A percentile compares a stretch with the other conserved stretches of the same genome.
phyloP scores from a whole-genome alignment of 2,797 vertebrate genomes.

The Enteromius viviparus region DNA sequence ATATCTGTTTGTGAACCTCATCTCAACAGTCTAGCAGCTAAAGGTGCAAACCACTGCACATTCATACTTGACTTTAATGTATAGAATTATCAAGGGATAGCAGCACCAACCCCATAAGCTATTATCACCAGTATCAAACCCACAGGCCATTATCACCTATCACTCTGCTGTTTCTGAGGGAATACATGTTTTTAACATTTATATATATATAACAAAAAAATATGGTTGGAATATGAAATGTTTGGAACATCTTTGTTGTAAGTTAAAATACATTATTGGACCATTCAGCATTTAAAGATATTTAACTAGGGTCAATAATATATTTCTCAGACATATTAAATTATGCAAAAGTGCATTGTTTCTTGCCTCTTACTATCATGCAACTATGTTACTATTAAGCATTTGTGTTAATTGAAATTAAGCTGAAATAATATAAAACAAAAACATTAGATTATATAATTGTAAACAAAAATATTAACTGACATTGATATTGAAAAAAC shows the following conservation, averaged over 20 bases:
- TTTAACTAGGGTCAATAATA: not conserved
- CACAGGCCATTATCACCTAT: conserved; percentile 46
- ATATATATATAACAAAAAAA: conserved; percentile 25
- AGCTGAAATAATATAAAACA: not conserved
- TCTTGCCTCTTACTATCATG: not conserved
- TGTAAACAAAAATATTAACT: not conserved
- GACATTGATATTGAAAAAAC: too few relatives aligned
- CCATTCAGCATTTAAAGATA: not conserved
- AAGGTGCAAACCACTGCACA: conserved; percentile 44
- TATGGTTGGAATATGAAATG: conserved; percentile 16
- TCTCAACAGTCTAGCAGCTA: conserved; percentile 19
- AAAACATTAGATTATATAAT: not conserved
- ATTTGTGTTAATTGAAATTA: not conserved
- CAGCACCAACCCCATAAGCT: conserved; percentile 38
- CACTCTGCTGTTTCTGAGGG: conserved; percentile 27
- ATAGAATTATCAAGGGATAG: conserved; percentile 29
- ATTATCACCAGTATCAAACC: conserved; percentile 45
- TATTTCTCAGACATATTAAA: not conserved
- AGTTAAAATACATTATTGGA: not conserved
- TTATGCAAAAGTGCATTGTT: not conserved
- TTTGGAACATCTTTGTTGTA: not conserved
- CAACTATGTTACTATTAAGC: not conserved
- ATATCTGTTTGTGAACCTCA: conserved; percentile 31
- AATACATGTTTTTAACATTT: conserved; percentile 39
- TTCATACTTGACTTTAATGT: conserved; percentile 47